Percentiles rank a stretch among this genome's conserved stretches.
Conservation (phyloP, 2,888 invertebrate genomes). For the Drosophila gaucha region DNA sequence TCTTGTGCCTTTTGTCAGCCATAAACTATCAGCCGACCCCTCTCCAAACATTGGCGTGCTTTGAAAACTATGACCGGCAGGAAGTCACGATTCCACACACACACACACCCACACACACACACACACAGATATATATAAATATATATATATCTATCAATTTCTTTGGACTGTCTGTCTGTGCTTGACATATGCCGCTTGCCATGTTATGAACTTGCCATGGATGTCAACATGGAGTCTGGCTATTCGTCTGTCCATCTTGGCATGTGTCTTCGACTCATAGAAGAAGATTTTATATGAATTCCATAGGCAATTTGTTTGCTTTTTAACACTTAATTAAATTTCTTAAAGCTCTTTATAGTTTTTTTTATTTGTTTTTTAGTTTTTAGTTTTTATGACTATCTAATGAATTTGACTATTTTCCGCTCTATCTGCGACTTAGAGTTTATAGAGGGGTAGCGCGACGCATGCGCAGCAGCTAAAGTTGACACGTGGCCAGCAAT, state of each 20-base stretch:
- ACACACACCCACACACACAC: conserved; percentile 48
- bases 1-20: conserved; percentile 69
- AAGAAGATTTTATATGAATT: conserved; percentile 19
- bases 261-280: conserved; percentile 11
- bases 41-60: conserved; percentile 27
- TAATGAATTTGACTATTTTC: conserved; percentile 38
- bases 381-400: conserved; percentile 42
- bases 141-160: conserved; percentile 29
- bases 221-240: conserved; percentile 26
- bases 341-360: conserved; percentile 19
- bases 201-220: conserved; percentile 38
- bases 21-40: conserved; percentile 60
- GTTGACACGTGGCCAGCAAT: conserved; percentile 28
- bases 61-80: conserved; percentile 63
- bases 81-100: conserved; percentile 72
- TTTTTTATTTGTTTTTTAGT: neutral
- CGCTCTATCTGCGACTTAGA: neutral
- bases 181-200: conserved; percentile 29
- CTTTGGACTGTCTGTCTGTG: conserved; percentile 26
- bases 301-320: conserved; percentile 45
- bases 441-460: conserved; percentile 51
- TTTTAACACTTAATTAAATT: conserved; percentile 65
- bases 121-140: conserved; percentile 25
- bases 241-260: conserved; percentile 10
- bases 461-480: conserved; percentile 50